These are phyloP conservation scores for Nestor notabilis DNA, from an alignment of 2,113 vertebrate species.

Conservation along the genomic window DNA sequence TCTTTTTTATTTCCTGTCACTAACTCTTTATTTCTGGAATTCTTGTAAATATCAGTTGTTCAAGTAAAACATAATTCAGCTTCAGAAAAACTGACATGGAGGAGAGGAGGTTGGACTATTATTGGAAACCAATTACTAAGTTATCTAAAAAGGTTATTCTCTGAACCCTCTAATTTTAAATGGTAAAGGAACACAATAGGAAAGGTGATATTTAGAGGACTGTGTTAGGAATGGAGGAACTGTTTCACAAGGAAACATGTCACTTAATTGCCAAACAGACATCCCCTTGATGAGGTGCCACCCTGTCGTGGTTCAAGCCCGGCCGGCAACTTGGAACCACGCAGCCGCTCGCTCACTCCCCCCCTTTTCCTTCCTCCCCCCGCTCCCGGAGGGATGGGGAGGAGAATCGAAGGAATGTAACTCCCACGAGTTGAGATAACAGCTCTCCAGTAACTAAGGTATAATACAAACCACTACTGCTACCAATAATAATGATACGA, in stretches of 20 bases:
- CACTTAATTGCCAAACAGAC: background rate
- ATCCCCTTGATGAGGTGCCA: background rate
- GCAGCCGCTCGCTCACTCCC: no score
- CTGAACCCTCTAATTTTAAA: background rate
- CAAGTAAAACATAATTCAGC: background rate
- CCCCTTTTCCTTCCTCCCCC: no score
- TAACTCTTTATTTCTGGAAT: background rate
- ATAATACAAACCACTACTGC: no score
- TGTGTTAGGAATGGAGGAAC: background rate
- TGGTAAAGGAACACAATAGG: rapidly evolving
- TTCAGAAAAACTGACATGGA: background rate
- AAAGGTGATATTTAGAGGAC: background rate
- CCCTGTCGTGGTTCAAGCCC: no score
- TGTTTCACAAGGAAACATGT: background rate
- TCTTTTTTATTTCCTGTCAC: background rate
- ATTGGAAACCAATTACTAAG: background rate
- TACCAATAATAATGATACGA: no score
- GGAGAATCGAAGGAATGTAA: no score
- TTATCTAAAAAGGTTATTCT: background rate
- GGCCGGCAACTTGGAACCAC: no score
- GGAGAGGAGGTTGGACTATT: background rate
- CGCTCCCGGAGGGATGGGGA: no score
- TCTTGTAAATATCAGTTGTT: background rate
- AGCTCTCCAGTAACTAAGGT: no score
- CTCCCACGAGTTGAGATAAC: no score